These are phyloP conservation scores for Artemisiospiza belli DNA, from an alignment of 2,113 vertebrate species.

Conservation along the genomic window DNA sequence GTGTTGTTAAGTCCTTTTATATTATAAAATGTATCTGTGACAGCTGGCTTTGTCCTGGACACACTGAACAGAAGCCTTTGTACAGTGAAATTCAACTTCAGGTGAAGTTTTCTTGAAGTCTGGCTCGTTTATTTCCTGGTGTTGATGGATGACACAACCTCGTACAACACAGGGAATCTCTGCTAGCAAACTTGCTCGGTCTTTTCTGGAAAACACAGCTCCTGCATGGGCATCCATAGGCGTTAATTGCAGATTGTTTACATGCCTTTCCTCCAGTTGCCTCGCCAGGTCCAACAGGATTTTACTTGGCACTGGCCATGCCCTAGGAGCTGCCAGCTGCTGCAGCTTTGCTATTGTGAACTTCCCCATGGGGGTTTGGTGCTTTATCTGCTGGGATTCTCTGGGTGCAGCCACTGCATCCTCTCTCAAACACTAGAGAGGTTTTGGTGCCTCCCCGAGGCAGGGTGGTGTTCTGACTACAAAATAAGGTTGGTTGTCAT, in stretches of 20 bases:
- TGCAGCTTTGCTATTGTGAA: neutral
- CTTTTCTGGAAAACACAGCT: neutral
- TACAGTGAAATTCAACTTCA: neutral
- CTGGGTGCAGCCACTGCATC: neutral
- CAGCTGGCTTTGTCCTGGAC: neutral
- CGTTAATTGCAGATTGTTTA: neutral
- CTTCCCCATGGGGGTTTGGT: rapidly evolving
- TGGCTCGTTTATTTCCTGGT: neutral
- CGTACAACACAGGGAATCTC: neutral
- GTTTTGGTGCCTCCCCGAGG: neutral
- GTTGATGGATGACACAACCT: neutral
- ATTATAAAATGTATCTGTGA: neutral
- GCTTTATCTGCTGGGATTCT: neutral
- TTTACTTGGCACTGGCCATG: neutral
- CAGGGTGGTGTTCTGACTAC: neutral
- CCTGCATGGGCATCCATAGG: neutral
- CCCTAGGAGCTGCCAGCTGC: neutral
- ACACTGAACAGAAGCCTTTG: neutral
- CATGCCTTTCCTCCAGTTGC: neutral
- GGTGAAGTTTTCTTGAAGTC: neutral
- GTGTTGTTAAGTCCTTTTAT: constrained; percentile 13
- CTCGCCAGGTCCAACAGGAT: neutral
- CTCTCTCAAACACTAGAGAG: neutral
- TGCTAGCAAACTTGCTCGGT: neutral
- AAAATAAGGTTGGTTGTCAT: neutral